These are phyloP conservation scores for Desmodus rotundus DNA, from an alignment of 2,113 vertebrate species.

Conservation along the genomic window DNA sequence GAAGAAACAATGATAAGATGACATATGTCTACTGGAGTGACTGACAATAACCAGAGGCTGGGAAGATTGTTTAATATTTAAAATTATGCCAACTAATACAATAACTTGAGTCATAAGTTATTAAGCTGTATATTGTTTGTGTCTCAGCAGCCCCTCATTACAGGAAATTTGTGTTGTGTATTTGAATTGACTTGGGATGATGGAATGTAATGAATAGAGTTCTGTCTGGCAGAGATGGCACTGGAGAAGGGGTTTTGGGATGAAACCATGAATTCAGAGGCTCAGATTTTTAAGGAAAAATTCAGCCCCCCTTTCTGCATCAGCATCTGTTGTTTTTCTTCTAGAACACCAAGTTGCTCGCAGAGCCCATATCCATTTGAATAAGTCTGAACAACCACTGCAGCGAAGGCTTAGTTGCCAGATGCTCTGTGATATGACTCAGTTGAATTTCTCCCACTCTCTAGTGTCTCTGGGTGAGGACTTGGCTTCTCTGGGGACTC, in stretches of 20 bases:
- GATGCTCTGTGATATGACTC: background rate
- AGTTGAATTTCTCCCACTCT: background rate
- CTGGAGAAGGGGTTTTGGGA: background rate
- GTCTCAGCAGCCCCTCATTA: slow-evolving; percentile 24
- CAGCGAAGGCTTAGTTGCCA: background rate
- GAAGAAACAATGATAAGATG: slow-evolving; percentile 46
- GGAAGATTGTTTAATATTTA: slow-evolving; percentile 56
- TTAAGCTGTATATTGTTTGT: background rate
- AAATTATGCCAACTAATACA: slow-evolving; percentile 55
- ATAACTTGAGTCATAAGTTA: slow-evolving; percentile 33
- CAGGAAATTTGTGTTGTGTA: background rate
- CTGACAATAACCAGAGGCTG: slow-evolving; percentile 55
- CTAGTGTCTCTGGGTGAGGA: background rate
- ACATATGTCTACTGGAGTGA: slow-evolving; percentile 40
- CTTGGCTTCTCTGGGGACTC: background rate
- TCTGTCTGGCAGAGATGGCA: background rate
- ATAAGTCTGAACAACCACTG: background rate
- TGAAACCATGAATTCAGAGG: slow-evolving; percentile 36
- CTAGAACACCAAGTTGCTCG: slow-evolving; percentile 29
- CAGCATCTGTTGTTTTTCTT: slow-evolving; percentile 49
- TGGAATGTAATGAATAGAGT: slow-evolving; percentile 44
- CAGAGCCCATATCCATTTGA: slow-evolving; percentile 9
- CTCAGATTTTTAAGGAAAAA: slow-evolving; percentile 40
- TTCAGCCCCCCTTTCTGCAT: background rate
- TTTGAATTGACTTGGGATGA: slow-evolving; percentile 48